phyloP scores from a whole-genome alignment of 2,888 invertebrate genomes.

The Heliconius ethilla region DNA sequence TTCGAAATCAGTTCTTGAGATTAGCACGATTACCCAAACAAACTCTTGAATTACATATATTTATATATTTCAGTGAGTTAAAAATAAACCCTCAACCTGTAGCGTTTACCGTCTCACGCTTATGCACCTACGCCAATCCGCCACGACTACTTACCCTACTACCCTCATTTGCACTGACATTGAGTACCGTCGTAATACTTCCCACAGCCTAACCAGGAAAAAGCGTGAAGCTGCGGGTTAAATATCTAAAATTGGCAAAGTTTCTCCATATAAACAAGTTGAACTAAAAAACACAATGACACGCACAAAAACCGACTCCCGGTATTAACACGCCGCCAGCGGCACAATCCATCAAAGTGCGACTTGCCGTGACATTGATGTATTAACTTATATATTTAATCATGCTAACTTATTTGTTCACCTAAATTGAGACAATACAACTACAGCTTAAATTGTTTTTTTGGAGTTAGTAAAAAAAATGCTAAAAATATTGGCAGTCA shows the following conservation, averaged over 20 bases:
- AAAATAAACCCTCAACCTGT: background rate
- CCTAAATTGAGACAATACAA: conserved; percentile 19
- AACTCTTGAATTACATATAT: no score
- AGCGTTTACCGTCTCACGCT: background rate
- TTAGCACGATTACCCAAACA: no score
- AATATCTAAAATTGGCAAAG: background rate
- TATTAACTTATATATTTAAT: conserved; percentile 53
- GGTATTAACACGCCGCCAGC: conserved; percentile 30
- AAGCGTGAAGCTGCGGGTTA: background rate
- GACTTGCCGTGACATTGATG: conserved; percentile 54
- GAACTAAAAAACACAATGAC: conserved; percentile 5
- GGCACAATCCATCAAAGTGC: conserved; percentile 53
- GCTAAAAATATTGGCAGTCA: background rate
- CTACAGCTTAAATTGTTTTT: background rate
- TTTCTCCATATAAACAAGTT: background rate
- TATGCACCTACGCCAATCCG: no score
- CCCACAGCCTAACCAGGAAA: background rate
- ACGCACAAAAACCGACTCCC: conserved; percentile 30
- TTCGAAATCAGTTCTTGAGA: no score
- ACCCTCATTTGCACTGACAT: no score
- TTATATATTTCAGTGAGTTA: background rate
- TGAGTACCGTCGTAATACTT: no score
- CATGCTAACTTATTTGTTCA: conserved; percentile 41
- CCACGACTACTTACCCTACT: no score
- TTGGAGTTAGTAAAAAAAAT: background rate